A percentile compares a stretch with the other conserved stretches of the same genome.
Evolutionary conservation across 1,140 invertebrate genomes (phyloP).

Genomic region (Papilio glaucus): DNA sequence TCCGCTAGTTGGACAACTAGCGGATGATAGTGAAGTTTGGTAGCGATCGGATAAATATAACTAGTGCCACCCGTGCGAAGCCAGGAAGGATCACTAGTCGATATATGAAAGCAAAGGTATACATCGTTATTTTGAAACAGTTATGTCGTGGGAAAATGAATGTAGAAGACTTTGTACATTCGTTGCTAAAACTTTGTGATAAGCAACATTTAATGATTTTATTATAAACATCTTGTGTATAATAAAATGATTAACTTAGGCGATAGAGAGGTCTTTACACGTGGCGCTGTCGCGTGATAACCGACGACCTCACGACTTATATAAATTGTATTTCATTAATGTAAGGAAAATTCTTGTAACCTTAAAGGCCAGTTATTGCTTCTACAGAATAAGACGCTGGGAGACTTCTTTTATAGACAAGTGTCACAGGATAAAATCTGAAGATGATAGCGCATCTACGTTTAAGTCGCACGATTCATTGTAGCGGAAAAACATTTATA

Average conservation of each 20-base stretch:
- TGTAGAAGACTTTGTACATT: too few species aligned
- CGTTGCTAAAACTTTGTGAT: too few species aligned
- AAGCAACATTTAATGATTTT: background rate
- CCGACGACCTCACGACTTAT: background rate
- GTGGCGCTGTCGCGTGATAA: background rate
- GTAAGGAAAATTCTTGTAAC: constrained; percentile 7
- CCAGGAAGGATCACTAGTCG: too few species aligned
- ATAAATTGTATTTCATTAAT: constrained; percentile 14
- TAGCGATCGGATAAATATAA: too few species aligned
- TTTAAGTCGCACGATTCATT: background rate
- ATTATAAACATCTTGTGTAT: background rate
- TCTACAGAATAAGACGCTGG: background rate
- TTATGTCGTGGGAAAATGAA: too few species aligned
- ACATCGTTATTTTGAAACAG: too few species aligned
- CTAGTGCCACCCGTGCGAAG: too few species aligned
- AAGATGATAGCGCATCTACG: background rate
- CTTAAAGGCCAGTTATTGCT: background rate
- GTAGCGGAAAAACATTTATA: background rate
- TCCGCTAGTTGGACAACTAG: too few species aligned
- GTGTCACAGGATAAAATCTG: background rate
- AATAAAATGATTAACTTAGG: background rate
- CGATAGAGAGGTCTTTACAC: background rate
- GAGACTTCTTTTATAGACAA: background rate
- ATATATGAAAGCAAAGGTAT: too few species aligned
- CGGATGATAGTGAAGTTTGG: too few species aligned